A percentile compares a stretch with the other conserved stretches of the same genome.
phyloP scores from a whole-genome alignment of 2,797 vertebrate genomes.

The Uromys caudimaculatus region DNA sequence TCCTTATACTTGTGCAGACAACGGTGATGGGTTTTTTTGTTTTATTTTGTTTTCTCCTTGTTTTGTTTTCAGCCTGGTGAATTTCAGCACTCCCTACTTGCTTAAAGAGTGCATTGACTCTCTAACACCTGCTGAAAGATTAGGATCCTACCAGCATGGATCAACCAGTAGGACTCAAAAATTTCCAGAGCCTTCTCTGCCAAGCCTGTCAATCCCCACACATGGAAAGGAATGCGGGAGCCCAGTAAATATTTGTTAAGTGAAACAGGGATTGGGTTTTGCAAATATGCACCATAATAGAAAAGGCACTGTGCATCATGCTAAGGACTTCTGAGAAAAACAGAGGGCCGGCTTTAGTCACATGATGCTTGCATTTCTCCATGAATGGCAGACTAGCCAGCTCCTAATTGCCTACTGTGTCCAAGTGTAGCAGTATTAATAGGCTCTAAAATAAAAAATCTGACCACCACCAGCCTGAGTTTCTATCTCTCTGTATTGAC shows the following conservation, averaged over 20 bases:
- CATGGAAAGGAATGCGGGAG: background rate
- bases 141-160: background rate
- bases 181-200: background rate
- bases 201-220: background rate
- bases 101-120: background rate
- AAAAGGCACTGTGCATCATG: background rate
- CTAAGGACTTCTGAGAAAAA: background rate
- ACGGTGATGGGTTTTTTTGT: background rate
- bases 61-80: background rate
- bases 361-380: background rate
- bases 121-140: constrained; percentile 9
- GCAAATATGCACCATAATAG: background rate
- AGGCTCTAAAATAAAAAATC: background rate
- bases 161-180: background rate
- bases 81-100: background rate
- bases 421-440: background rate
- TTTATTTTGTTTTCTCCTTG: background rate
- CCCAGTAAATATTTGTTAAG: background rate
- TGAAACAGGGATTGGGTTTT: constrained; percentile 45
- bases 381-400: background rate
- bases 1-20: background rate
- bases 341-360: background rate
- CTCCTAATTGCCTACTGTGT: background rate
- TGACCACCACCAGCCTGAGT: background rate
- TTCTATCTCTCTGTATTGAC: background rate